A percentile compares a stretch with the other conserved stretches of the same genome.
These are phyloP conservation scores for Phoxinus dragarum DNA, from an alignment of 2,797 vertebrate species.

Conservation along the genomic window DNA sequence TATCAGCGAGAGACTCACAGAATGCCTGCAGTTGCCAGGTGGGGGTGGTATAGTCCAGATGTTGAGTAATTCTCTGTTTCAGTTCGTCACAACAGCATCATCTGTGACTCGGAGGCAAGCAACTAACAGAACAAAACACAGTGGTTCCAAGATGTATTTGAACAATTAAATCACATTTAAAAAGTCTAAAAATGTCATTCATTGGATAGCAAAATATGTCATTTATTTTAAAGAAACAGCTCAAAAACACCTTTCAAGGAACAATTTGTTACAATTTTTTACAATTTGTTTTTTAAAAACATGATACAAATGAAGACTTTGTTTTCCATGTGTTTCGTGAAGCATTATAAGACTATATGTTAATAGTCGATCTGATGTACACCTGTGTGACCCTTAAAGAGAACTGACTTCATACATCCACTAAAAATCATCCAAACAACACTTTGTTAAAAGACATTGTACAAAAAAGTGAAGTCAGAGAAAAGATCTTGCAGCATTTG, in stretches of 20 bases:
- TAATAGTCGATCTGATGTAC: neutral
- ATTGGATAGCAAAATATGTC: neutral
- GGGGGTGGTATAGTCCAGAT: constrained; percentile 40
- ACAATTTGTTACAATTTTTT: too few species aligned
- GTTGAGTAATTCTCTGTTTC: constrained; percentile 22
- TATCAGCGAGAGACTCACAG: neutral
- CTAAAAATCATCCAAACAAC: neutral
- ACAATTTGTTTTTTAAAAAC: neutral
- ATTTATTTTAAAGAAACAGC: neutral
- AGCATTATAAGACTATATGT: neutral
- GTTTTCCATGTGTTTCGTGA: neutral
- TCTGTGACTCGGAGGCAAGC: neutral
- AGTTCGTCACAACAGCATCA: neutral
- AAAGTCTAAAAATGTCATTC: neutral
- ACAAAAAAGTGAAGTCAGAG: neutral
- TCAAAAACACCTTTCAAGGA: too few species aligned
- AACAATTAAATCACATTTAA: neutral
- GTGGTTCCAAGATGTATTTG: neutral
- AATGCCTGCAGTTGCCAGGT: constrained; percentile 34
- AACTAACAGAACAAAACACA: neutral
- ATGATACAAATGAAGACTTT: neutral
- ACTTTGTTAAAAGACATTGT: neutral
- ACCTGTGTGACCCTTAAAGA: neutral
- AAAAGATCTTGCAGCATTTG: neutral
- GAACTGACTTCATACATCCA: neutral